Evolutionary conservation across 23 tunicate genomes (phyloP).

Genomic region (Halocynthia aurantium): DNA sequence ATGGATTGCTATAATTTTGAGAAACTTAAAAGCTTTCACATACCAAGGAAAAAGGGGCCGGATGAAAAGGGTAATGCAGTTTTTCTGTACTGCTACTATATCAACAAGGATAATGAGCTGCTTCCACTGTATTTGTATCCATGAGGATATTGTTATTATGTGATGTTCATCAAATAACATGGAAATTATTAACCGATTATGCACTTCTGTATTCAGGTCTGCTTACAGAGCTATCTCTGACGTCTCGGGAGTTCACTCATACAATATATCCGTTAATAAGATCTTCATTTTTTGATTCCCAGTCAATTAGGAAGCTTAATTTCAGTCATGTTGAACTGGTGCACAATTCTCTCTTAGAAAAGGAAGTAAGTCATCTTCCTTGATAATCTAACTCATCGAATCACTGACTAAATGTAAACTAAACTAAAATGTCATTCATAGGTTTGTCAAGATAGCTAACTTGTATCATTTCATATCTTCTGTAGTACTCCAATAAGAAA

Average conservation of each 20-base stretch:
- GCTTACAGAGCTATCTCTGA: slow-evolving; percentile 32
- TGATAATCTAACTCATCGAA: no score
- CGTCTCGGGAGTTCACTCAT: slow-evolving; percentile 69
- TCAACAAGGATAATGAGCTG: no score
- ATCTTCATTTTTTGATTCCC: slow-evolving; percentile 64
- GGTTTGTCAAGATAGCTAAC: no score
- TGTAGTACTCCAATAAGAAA: slow-evolving; percentile 64
- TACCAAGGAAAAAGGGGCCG: slow-evolving; percentile 75
- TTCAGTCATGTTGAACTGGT: slow-evolving; percentile 50
- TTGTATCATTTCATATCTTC: not conserved
- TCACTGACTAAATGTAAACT: no score
- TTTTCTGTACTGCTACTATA: not conserved
- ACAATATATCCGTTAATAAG: slow-evolving; percentile 60
- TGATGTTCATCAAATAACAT: no score
- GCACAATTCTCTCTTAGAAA: slow-evolving; percentile 39
- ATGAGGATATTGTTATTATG: no score
- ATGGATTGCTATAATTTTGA: slow-evolving; percentile 46
- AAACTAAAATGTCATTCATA: no score
- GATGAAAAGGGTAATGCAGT: slow-evolving; percentile 43
- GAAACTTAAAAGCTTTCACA: slow-evolving; percentile 77
- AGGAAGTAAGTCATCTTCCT: slow-evolving; percentile 35
- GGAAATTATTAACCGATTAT: no score
- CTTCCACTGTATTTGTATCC: no score
- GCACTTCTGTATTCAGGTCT: slow-evolving; percentile 12
- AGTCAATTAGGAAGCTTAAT: slow-evolving; percentile 36